phyloP scores from a whole-genome alignment of 2,113 vertebrate genomes.

The Copsychus sechellarum region DNA sequence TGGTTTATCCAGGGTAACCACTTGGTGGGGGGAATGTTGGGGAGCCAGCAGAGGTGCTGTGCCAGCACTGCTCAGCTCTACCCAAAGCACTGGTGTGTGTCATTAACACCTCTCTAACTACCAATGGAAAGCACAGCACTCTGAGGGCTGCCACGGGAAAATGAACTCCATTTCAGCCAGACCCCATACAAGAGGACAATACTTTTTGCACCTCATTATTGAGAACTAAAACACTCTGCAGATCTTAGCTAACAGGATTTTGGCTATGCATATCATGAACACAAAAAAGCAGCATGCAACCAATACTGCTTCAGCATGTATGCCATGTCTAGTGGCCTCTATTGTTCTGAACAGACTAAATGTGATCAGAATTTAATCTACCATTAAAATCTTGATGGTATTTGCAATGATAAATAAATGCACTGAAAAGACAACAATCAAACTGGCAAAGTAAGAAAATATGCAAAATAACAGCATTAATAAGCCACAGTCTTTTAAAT shows the following conservation, averaged over 20 bases:
- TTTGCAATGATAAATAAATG: constrained; percentile 52
- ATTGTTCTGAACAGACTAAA: background rate
- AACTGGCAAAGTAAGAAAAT: background rate
- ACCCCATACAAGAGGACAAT: background rate
- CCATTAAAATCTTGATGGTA: constrained; percentile 52
- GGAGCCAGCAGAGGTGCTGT: background rate
- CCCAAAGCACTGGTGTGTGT: background rate
- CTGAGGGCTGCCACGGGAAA: background rate
- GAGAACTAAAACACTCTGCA: background rate
- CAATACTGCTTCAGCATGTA: background rate
- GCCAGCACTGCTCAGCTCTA: background rate
- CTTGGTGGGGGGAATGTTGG: background rate
- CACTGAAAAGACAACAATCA: constrained; percentile 31
- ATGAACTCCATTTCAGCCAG: background rate
- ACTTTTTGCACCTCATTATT: background rate
- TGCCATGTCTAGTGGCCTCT: background rate
- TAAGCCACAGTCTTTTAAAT: constrained; percentile 13
- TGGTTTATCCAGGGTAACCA: background rate
- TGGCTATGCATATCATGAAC: background rate
- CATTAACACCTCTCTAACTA: background rate
- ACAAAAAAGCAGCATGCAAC: background rate
- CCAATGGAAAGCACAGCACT: background rate
- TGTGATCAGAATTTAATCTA: constrained; percentile 57
- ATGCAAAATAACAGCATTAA: background rate
- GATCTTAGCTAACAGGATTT: background rate